Conservation (phyloP, 2,113 vertebrate genomes). For the Leucoraja erinaceus region DNA sequence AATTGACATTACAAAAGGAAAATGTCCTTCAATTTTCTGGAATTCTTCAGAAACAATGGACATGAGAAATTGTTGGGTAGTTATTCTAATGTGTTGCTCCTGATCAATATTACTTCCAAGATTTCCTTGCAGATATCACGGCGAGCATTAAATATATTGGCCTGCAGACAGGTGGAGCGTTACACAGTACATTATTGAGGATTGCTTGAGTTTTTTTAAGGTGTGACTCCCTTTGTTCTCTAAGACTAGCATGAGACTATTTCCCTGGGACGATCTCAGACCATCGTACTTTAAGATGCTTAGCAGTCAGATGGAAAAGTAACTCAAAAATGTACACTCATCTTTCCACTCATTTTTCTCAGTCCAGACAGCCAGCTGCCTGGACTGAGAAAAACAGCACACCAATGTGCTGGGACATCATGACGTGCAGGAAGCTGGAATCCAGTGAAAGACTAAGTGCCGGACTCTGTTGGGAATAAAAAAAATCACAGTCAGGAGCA, state of each 20-base stretch:
- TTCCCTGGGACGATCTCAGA: not conserved
- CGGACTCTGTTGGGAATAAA: no score
- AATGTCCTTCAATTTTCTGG: not conserved
- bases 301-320: not conserved
- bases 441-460: no score
- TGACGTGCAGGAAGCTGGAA: no score
- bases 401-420: no score
- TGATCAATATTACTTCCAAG: not conserved
- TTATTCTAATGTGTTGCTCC: not conserved
- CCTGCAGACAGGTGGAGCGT: not conserved
- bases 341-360: no score
- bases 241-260: not conserved
- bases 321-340: not conserved
- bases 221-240: not conserved
- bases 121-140: not conserved
- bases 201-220: not conserved
- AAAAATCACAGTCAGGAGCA: no score
- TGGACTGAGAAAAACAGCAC: no score
- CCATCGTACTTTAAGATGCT: not conserved
- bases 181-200: not conserved
- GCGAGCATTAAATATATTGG: not conserved
- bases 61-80: not conserved
- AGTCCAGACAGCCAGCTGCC: no score
- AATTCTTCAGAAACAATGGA: not conserved
- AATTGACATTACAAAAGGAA: not conserved